These are phyloP conservation scores for Cephus spinipes DNA, from an alignment of 2,888 invertebrate species.

Conservation along the genomic window DNA sequence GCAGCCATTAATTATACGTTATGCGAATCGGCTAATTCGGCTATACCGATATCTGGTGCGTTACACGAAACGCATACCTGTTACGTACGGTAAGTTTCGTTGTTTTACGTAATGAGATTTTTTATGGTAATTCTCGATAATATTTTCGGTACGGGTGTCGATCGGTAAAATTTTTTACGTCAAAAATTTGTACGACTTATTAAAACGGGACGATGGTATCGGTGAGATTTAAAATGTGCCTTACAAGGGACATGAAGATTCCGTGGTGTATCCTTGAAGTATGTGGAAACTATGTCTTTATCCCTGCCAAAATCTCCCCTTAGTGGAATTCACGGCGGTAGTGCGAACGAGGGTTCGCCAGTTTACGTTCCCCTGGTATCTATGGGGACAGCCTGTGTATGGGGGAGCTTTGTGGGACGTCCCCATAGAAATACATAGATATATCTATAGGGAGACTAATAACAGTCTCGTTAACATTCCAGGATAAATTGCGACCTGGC, in stretches of 20 bases:
- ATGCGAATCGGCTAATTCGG: neutral
- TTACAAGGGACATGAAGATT: neutral
- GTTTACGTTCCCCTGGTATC: neutral
- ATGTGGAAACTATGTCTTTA: constrained; percentile 23
- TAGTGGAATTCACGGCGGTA: neutral
- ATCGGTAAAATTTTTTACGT: too few relatives aligned
- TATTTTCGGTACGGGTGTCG: too few relatives aligned
- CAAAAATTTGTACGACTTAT: neutral
- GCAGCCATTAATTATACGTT: neutral
- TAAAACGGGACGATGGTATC: too few relatives aligned
- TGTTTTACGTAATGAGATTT: neutral
- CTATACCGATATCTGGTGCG: neutral
- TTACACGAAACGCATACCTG: neutral
- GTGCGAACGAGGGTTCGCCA: neutral
- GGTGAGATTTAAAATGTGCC: neutral
- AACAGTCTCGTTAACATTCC: neutral
- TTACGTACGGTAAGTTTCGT: neutral
- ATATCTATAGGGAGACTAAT: neutral
- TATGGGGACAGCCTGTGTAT: neutral
- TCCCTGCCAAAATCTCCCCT: constrained; percentile 1
- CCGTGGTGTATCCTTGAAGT: neutral
- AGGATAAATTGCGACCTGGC: neutral
- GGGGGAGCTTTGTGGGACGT: neutral
- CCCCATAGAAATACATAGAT: neutral
- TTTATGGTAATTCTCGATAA: too few relatives aligned